A percentile compares a stretch with the other conserved stretches of the same genome.
These are phyloP conservation scores for Himalopsyche phryganea DNA, from an alignment of 1,140 invertebrate species.

Conservation along the genomic window DNA sequence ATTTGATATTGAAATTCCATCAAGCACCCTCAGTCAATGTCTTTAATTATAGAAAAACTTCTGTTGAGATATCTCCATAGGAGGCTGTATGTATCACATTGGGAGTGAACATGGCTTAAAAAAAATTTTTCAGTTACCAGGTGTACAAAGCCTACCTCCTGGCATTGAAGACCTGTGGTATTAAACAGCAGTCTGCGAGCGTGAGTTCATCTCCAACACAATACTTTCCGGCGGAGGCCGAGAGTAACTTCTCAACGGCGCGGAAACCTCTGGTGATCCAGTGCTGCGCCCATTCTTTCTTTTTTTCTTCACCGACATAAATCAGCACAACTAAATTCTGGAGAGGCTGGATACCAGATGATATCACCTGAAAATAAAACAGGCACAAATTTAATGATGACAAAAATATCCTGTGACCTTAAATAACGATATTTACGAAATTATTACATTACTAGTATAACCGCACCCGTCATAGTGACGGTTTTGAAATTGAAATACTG, in stretches of 20 bases:
- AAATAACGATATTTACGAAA: too few relatives aligned
- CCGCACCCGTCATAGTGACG: not conserved
- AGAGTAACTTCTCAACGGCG: conserved; percentile 85
- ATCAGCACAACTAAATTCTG: conserved; percentile 89
- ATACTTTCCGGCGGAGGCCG: conserved; percentile 84
- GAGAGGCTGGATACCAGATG: conserved; percentile 90
- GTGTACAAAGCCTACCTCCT: too few relatives aligned
- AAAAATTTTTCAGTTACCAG: conserved; percentile 10
- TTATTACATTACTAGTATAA: not conserved
- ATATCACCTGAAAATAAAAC: conserved; percentile 67
- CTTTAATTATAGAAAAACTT: too few relatives aligned
- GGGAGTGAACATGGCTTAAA: not conserved
- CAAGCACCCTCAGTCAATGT: too few relatives aligned
- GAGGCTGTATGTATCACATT: not conserved
- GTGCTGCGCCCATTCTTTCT: conserved; percentile 88
- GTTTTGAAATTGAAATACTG: not conserved
- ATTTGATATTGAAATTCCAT: too few relatives aligned
- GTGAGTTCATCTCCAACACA: conserved; percentile 92
- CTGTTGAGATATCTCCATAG: not conserved
- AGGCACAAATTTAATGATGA: too few relatives aligned
- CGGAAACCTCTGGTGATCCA: conserved; percentile 88
- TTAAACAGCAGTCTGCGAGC: conserved; percentile 90
- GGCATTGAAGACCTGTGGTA: conserved; percentile 91
- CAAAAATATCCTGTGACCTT: too few relatives aligned
- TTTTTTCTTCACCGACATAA: conserved; percentile 79